Evolutionary conservation across 2,888 invertebrate genomes (phyloP).

Genomic region (Lasius fuliginosus): DNA sequence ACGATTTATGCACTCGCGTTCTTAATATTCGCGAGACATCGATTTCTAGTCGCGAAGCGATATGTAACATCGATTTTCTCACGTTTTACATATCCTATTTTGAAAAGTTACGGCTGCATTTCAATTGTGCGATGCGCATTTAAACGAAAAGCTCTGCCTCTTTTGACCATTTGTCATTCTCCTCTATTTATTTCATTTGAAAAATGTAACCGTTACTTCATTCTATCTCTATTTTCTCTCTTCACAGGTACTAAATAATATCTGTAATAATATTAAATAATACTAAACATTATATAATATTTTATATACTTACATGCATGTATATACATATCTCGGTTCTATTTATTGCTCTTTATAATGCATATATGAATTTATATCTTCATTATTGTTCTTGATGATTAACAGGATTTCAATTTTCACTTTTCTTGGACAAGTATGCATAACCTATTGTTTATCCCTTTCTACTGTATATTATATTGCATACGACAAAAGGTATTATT

Average conservation of each 20-base stretch:
- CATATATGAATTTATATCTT: too few relatives aligned
- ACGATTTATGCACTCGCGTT: conserved; percentile 28
- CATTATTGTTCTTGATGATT: too few relatives aligned
- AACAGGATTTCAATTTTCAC: too few relatives aligned
- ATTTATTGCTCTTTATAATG: too few relatives aligned
- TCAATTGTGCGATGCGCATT: background rate
- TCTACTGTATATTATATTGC: too few relatives aligned
- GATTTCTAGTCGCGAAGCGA: background rate
- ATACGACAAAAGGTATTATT: too few relatives aligned
- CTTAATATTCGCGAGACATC: background rate
- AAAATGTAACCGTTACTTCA: background rate
- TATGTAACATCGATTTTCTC: background rate
- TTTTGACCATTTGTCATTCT: background rate
- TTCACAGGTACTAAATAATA: background rate
- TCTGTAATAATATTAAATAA: background rate
- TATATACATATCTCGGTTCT: too few relatives aligned
- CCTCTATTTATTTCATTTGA: too few relatives aligned
- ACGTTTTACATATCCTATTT: background rate
- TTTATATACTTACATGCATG: too few relatives aligned
- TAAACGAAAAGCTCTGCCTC: background rate
- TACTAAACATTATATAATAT: background rate
- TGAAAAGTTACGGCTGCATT: background rate
- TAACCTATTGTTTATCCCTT: too few relatives aligned
- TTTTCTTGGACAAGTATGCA: too few relatives aligned
- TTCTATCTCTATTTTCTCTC: background rate